Conservation (phyloP, 35 echinoderm and acorn worm genomes). For the Ophiothrix spiculata region DNA sequence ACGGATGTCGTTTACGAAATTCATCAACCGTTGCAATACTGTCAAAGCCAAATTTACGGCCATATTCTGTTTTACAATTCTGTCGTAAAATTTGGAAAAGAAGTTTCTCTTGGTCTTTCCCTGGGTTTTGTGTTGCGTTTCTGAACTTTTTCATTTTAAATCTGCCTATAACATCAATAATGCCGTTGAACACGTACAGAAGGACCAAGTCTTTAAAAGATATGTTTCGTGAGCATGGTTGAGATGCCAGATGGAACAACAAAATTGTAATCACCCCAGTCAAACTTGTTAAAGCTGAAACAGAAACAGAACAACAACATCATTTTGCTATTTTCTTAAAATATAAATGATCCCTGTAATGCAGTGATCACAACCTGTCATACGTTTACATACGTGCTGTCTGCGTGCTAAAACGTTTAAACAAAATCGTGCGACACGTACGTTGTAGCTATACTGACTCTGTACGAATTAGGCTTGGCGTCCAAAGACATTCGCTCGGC, state of each 20-base stretch:
- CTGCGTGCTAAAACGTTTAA: too few relatives aligned
- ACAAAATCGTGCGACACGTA: too few relatives aligned
- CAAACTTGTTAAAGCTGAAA: too few relatives aligned
- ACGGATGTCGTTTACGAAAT: conserved; percentile 38
- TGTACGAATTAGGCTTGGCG: too few relatives aligned
- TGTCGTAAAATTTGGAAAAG: conserved; percentile 22
- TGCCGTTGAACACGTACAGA: background rate
- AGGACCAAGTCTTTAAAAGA: background rate
- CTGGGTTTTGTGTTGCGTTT: conserved; percentile 4
- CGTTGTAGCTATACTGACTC: too few relatives aligned
- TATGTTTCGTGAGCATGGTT: background rate
- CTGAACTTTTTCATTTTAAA: background rate
- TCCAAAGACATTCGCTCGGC: too few relatives aligned
- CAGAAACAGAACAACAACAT: too few relatives aligned
- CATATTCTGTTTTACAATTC: conserved; percentile 63
- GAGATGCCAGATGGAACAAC: background rate
- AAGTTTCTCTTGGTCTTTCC: conserved; percentile 35
- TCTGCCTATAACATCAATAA: background rate
- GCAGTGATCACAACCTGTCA: too few relatives aligned
- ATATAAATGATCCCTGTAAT: too few relatives aligned
- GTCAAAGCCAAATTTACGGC: conserved; percentile 35
- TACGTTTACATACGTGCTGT: too few relatives aligned
- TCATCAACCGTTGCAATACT: conserved; percentile 41
- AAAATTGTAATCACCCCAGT: background rate
- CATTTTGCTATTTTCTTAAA: too few relatives aligned